Percentiles rank a stretch among this genome's conserved stretches.
Conservation (phyloP, 2,888 invertebrate genomes). For the Priapulus caudatus region DNA sequence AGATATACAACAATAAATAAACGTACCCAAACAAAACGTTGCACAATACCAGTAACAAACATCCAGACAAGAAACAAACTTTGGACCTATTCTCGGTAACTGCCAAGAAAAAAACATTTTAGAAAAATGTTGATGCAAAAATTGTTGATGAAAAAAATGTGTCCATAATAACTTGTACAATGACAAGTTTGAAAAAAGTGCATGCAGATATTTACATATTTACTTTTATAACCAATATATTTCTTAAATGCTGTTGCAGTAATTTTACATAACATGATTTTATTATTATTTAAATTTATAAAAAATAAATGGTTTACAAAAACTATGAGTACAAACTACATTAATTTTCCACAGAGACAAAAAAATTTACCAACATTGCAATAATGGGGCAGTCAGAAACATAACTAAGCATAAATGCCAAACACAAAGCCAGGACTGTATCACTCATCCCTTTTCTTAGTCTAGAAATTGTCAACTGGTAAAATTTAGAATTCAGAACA, state of each 20-base stretch:
- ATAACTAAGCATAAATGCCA: constrained; percentile 61
- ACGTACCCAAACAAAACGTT: constrained; percentile 56
- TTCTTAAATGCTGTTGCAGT: not conserved
- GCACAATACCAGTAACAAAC: constrained; percentile 58
- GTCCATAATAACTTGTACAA: no score
- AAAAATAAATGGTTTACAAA: not conserved
- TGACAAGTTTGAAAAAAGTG: no score
- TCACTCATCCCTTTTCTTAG: constrained; percentile 55
- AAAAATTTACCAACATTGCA: constrained; percentile 56
- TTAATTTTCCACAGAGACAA: not conserved
- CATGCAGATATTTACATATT: constrained; percentile 6
- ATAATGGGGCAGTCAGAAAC: constrained; percentile 61
- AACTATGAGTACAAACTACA: no score
- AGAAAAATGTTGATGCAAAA: no score
- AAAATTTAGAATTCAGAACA: no score
- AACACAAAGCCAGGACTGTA: constrained; percentile 59
- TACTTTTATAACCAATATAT: constrained; percentile 5
- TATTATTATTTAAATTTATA: constrained; percentile 1
- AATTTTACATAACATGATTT: not conserved
- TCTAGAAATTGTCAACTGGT: no score
- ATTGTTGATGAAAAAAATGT: no score
- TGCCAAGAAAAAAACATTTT: no score
- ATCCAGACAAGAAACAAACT: constrained; percentile 58
- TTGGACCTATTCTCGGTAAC: constrained; percentile 57
- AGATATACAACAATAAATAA: no score